These are phyloP conservation scores for Cepaea nemoralis DNA, from an alignment of 1,140 invertebrate species.

Conservation along the genomic window DNA sequence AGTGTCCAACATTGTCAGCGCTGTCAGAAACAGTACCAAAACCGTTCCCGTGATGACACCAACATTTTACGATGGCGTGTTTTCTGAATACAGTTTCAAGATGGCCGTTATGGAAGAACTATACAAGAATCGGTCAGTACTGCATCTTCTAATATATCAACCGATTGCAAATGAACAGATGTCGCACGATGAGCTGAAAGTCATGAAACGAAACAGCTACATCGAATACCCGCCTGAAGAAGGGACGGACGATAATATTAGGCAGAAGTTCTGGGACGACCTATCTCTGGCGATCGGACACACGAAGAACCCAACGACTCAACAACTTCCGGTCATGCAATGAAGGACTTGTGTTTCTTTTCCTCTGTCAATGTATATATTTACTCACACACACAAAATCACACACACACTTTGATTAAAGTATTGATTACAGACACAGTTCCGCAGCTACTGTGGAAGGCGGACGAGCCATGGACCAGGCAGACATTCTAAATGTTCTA, in stretches of 20 bases:
- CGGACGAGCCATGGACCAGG: too few relatives aligned
- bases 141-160: conserved; percentile 7
- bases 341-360: too few relatives aligned
- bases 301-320: too few relatives aligned
- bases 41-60: conserved; percentile 76
- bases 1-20: conserved; percentile 76
- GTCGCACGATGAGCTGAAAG: neutral
- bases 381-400: too few relatives aligned
- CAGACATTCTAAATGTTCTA: too few relatives aligned
- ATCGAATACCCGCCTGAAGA: conserved; percentile 1
- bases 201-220: conserved; percentile 8
- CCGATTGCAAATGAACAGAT: neutral
- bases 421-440: too few relatives aligned
- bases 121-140: neutral
- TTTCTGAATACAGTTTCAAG: neutral
- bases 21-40: conserved; percentile 77
- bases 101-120: conserved; percentile 22
- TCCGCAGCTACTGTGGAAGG: too few relatives aligned
- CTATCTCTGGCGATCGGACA: conserved; percentile 8
- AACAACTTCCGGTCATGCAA: neutral
- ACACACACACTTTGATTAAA: too few relatives aligned
- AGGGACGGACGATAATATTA: neutral
- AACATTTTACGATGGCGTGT: neutral
- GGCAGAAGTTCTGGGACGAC: conserved; percentile 10
- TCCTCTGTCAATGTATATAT: too few relatives aligned